Conservation (phyloP, 1,140 invertebrate species). For the Drosophila willistoni region DNA sequence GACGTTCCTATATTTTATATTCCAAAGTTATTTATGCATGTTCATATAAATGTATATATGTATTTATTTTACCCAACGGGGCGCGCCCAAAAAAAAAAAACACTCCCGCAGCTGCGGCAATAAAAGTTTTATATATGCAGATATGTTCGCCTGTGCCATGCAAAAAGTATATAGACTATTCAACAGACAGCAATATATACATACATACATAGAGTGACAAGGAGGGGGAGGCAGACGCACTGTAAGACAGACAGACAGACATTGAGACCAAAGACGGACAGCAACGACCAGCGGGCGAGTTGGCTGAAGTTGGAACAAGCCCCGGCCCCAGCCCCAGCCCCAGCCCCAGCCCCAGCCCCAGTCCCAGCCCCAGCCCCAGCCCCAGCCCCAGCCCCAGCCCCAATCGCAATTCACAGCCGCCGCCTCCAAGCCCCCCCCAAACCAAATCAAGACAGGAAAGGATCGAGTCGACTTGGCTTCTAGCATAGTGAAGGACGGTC, state of each 20-base stretch:
- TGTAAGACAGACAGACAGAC: constrained; percentile 46
- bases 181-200: constrained; percentile 20
- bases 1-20: constrained; percentile 6
- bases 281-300: constrained; percentile 28
- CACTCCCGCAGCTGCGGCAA: constrained; percentile 74
- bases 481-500: constrained; percentile 74
- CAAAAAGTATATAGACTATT: constrained; percentile 42
- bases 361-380: constrained; percentile 47
- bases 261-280: constrained; percentile 63
- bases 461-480: constrained; percentile 54
- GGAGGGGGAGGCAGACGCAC: constrained; percentile 58
- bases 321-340: constrained; percentile 40
- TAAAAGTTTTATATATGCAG: constrained; percentile 63
- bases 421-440: constrained; percentile 40
- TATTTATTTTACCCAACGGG: constrained; percentile 58
- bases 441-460: constrained; percentile 64
- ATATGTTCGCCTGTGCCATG: constrained; percentile 43
- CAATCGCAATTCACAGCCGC: neutral
- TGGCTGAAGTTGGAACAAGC: constrained; percentile 30
- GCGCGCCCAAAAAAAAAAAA: constrained; percentile 64
- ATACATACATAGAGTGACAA: constrained; percentile 2
- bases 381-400: constrained; percentile 40
- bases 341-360: constrained; percentile 29
- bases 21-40: constrained; percentile 36
- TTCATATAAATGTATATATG: neutral